Evolutionary conservation across 2,797 vertebrate genomes (phyloP), one percentile per base, ranked within the genome.

Genomic region (Eulemur albifrons): DNA sequence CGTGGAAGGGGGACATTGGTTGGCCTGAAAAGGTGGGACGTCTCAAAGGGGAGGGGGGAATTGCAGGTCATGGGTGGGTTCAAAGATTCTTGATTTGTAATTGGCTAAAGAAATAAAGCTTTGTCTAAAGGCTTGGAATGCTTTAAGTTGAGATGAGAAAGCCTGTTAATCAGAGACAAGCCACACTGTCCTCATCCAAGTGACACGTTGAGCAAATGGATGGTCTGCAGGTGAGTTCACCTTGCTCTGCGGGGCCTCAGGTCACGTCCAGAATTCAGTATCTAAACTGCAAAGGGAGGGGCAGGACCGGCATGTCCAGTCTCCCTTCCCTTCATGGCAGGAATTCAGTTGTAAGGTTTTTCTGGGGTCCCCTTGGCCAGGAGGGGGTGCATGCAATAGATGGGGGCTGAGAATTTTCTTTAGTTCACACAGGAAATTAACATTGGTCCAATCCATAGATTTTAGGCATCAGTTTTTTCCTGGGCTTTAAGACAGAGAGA

Each of bases 361-460:
- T n/a, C 63, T 65, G 32, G 63, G 63, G 7, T 4, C 63, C 7
- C 17, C 15, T n/a, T n/a, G 15, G 63, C 32, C 63, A n/a, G n/a
- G 63, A 65, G 17, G 3, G 15, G 15, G 30, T 61, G 27, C 12
- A 30, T 11, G 13, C 25, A 61, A 12, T 63, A 30, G 59, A 27
- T 32, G 61, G 30, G 30, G 61, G 27, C 61, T 63, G 5, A 63
- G 27, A 32, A 18, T n/a, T 65, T 63, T 32, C 32, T 32, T n/a
- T 65, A 18, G 15, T 65, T 65, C 63, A 65, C 15, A 18, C 15
- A 4, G 25, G 38, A 10, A 4, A 11, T 1, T 0, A 9, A 6
- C 20, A 1, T 14, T 2, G 14, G 5, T 20, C 1, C 3, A 0
- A 0, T 17, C 38, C 32, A 1, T 7, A 4, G 48, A 2, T 9